A percentile compares a stretch with the other conserved stretches of the same genome.
phyloP scores from a whole-genome alignment of 2,888 invertebrate genomes.

The Caenorhabditis plicata region DNA sequence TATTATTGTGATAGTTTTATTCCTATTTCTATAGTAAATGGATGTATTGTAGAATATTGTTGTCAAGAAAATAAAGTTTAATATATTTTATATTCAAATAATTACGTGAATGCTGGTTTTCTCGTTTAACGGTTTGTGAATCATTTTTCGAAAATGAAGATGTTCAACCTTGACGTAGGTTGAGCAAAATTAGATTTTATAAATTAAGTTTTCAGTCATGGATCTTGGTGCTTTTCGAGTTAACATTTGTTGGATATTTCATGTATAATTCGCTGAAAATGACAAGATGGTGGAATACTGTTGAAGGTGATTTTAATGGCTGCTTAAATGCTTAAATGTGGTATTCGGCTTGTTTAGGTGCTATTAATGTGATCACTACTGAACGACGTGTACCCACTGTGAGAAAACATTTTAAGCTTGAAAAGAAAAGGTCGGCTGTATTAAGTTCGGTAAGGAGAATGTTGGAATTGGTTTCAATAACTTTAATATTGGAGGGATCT shows the following conservation, averaged over 20 bases:
- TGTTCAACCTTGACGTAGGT: slow-evolving; percentile 28
- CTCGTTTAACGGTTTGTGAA: neutral
- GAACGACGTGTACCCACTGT: neutral
- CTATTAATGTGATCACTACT: too few relatives aligned
- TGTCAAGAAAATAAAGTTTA: too few relatives aligned
- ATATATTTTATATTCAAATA: too few relatives aligned
- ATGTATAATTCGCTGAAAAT: slow-evolving; percentile 22
- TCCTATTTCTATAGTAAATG: too few relatives aligned
- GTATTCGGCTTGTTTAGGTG: too few relatives aligned
- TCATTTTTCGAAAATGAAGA: slow-evolving; percentile 1
- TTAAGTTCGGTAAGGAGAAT: neutral
- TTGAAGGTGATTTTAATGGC: too few relatives aligned
- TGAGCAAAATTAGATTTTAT: neutral
- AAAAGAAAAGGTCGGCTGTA: neutral
- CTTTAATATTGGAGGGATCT: too few relatives aligned
- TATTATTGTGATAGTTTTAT: too few relatives aligned
- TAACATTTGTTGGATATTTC: slow-evolving; percentile 22
- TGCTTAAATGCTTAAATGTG: too few relatives aligned
- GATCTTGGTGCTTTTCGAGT: slow-evolving; percentile 26
- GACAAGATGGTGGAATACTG: slow-evolving; percentile 25
- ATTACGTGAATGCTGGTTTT: too few relatives aligned
- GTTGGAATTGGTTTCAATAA: neutral
- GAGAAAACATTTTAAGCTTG: neutral
- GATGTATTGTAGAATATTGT: too few relatives aligned
- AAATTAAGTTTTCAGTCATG: slow-evolving; percentile 28